Base-by-base conservation (phyloP, 1,140 invertebrate species). In the Bombus ignitus region DNA sequence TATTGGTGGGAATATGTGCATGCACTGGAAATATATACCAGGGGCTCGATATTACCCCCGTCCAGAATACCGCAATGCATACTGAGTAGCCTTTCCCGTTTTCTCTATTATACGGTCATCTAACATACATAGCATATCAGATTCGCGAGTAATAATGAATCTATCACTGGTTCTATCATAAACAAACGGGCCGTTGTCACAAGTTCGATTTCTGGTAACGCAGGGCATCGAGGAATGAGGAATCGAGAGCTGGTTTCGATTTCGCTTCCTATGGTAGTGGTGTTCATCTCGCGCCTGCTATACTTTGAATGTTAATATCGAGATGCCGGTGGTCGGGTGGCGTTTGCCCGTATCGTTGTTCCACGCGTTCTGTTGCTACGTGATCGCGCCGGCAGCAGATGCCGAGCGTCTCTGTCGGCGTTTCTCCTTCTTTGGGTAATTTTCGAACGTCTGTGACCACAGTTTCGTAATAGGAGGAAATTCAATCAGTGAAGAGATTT, bases 61-160 rank as follows among this genome's bases (percentile, higher is more conserved):
- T 89, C 89, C 90, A 37, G 91, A 92, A 90, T 91, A 90, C 89
- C 91, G 94, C 94, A 95, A 95, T 95, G 94, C 94, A 95, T 95
- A 95, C 94, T 94, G 94, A 95, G 91, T 92, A 95, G 94, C 91
- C 91, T 89, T 92, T 91, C 81, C 91, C 92, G 92, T 89, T 92
- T 92, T 93, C 92, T 88, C 92, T 87, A 93, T 94, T 94, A 94
- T 92, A 92, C 91, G 92, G 92, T 93, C 92, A 94, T 92, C 92
- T 91, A 88, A 92, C 91, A 84, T 92, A 92, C 89, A 91, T 92
- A 91, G 92, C 93, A 94, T 94, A 93, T 91, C 89, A 92, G 92
- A 92, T 92, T 92, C 90, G 62, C 86, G 75, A 90, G 88, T 93
- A 93, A 94, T 93, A 94, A 94, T 92, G 91, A 94, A 94, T 93